Evolutionary conservation across 2,888 invertebrate genomes (phyloP), one percentile per base, ranked within the genome.

Genomic region (Pediacus dermestoides): DNA sequence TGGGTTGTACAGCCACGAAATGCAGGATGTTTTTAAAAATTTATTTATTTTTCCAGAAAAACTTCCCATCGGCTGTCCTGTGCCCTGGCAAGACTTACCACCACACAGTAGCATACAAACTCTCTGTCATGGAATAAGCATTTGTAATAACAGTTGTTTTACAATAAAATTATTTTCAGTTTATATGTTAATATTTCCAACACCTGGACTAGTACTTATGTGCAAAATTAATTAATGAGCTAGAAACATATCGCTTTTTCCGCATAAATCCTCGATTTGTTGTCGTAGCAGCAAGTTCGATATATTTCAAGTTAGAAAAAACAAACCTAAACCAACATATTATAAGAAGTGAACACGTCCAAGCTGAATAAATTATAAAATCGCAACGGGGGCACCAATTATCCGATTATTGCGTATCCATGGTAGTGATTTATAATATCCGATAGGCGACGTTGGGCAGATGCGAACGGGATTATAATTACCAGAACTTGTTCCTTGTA

Each of bases 11-110:
- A 25, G 26, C 15, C 8, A 27, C 25, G 12, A 39, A 36, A n/a
- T 15, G 8, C 11, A 26, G 34, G 12, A 10, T 12, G 2, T 27
- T 9, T 26, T 37, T 35, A 3, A 26, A 26, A 4, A n/a, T 44
- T 34, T 48, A 47, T 57, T 4, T 7, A 6, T 44, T 48, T 53
- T 78, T 78, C 34, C 73, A 87, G 83, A 67, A 67, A 52, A 82
- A 83, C 54, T 91, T 90, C 53, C 90, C 90, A 1, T 78, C 77
- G 38, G 76, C 81, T 3, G 74, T 88, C 30, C 56, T 89, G 28
- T 76, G 79, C 55, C 88, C 89, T 7, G 85, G 83, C 1, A 75
- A 85, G 54, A 70, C 73, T 1, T 90, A 90, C 60, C 66, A 72
- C 12, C 88, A 89, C 55, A 75, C 71, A 10, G 57, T 64, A 8